Evolutionary conservation across 2,113 vertebrate genomes (phyloP), one percentile per base, ranked within the genome.

Genomic region (Catharus minimus): DNA sequence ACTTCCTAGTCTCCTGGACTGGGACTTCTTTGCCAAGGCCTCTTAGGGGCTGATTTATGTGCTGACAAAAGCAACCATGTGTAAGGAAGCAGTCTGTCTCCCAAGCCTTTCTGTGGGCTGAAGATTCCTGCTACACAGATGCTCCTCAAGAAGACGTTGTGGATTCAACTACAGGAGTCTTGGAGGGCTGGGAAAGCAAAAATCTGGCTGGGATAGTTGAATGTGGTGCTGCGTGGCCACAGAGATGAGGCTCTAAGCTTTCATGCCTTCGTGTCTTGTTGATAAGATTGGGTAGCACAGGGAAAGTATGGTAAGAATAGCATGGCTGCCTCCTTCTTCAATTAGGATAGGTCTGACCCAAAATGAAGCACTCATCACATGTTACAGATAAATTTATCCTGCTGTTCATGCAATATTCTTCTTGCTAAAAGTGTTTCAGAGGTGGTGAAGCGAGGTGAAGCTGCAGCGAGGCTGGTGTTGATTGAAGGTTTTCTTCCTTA

Each of bases 21-120:
- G 85, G 46, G 33, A 57, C 28, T 0, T 8, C 50, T 76, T 62
- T 3, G 1, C 57, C 13, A n/a, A 56, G 69, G 47, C 56, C 77
- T 77, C 61, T 83, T 39, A 60, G 68, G 44, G 43, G 2, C 47
- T 87, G 87, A 91, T 89, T 94, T 95, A 92, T 88, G 52, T 69
- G 36, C 78, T 88, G 94, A 85, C 84, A 89, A 92, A 93, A 92
- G 52, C 75, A 88, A 74, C 43, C 62, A 93, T 15, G 24, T 93
- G 82, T 94, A 89, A 82, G 78, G 87, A 85, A 89, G 56, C 82
- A 92, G 87, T 73, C 58, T 82, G 82, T 61, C 75, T 92, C 71
- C 62, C 85, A 62, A 80, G 67, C 32, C 17, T 88, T 91, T 89
- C 67, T 80, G 64, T 30, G 56, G 62, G 43, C 17, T 66, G 64